These are phyloP conservation scores for Diuraphis noxia DNA, from an alignment of 1,140 invertebrate species.

Conservation along the genomic window DNA sequence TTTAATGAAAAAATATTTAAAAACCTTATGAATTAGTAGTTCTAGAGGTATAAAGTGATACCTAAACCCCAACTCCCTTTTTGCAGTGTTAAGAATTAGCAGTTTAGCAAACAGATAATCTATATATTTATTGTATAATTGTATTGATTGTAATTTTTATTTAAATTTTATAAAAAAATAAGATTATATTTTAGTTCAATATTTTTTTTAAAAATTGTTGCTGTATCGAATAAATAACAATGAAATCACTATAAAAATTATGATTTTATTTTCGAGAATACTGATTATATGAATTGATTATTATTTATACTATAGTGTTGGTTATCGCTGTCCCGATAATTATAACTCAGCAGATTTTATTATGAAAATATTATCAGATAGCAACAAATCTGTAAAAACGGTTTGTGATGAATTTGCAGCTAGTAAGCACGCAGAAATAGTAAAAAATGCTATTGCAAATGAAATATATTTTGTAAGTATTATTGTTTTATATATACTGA, in stretches of 20 bases:
- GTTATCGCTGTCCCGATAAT: conserved; percentile 76
- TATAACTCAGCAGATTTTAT: conserved; percentile 94
- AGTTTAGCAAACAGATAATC: neutral
- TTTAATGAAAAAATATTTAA: too few species aligned
- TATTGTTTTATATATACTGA: neutral
- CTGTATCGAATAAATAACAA: neutral
- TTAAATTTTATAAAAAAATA: neutral
- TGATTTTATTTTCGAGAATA: neutral
- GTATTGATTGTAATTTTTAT: too few species aligned
- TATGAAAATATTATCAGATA: conserved; percentile 77
- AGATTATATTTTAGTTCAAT: neutral
- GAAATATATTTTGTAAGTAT: conserved; percentile 42
- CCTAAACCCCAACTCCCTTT: neutral
- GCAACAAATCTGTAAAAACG: conserved; percentile 72
- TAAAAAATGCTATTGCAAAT: conserved; percentile 61
- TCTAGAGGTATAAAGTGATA: too few species aligned
- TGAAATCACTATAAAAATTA: neutral
- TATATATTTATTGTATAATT: neutral
- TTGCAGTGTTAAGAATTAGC: neutral
- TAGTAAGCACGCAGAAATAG: conserved; percentile 74
- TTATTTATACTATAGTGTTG: conserved; percentile 65
- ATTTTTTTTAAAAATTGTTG: neutral
- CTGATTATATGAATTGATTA: neutral
- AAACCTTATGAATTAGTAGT: too few species aligned
- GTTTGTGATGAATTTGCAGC: conserved; percentile 79